phyloP scores from a whole-genome alignment of 2,113 vertebrate species.

The Hemibates koningsi region DNA sequence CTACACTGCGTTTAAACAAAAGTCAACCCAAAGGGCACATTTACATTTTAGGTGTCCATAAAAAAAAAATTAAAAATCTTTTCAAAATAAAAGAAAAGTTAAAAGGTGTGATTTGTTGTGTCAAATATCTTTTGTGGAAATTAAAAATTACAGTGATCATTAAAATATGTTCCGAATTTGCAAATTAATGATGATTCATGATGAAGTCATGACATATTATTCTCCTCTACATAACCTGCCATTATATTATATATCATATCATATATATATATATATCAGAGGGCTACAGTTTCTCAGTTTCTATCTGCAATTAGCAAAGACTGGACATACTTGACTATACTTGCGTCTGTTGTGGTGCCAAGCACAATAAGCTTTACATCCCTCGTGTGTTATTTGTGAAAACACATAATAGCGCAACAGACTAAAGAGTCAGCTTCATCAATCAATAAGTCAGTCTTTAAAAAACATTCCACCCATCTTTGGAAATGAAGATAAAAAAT shows the following conservation, averaged over 20 bases:
- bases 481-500: neutral
- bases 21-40: neutral
- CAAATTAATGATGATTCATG: neutral
- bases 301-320: neutral
- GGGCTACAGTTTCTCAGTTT: neutral
- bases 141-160: neutral
- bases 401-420: neutral
- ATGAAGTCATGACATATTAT: neutral
- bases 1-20: neutral
- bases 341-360: constrained; percentile 4
- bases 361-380: neutral
- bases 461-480: neutral
- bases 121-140: neutral
- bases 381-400: neutral
- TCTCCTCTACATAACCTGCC: neutral
- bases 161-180: neutral
- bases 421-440: neutral
- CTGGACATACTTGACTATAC: neutral
- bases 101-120: neutral
- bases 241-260: neutral
- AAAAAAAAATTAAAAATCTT: neutral
- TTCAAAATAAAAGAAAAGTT: neutral
- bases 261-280: neutral
- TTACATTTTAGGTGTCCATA: neutral
- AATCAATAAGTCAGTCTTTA: neutral